These are phyloP conservation scores for Mus spicilegus DNA, from an alignment of 2,113 vertebrate species.

Conservation along the genomic window DNA sequence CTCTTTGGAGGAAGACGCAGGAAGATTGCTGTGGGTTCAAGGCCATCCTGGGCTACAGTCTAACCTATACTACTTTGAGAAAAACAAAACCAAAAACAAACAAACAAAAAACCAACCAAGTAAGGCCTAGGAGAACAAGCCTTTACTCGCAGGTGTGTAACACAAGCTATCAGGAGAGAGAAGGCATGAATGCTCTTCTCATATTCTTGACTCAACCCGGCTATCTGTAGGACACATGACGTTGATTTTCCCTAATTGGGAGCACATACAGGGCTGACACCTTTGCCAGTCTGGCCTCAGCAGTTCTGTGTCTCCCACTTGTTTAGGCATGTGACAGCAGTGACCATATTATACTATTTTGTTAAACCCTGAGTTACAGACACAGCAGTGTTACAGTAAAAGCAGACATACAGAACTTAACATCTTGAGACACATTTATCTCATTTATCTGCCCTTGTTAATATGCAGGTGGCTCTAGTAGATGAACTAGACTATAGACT, in stretches of 20 bases:
- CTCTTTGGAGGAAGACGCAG: not conserved
- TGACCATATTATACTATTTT: conserved; percentile 68
- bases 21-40: not conserved
- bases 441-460: not conserved
- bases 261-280: conserved; percentile 55
- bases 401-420: conserved; percentile 41
- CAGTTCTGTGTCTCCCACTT: conserved; percentile 54
- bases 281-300: conserved; percentile 40
- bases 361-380: conserved; percentile 59
- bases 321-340: conserved; percentile 47
- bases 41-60: too few relatives aligned
- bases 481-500: conserved; percentile 26
- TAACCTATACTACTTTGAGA: not conserved
- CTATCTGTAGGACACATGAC: conserved; percentile 58
- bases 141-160: not conserved
- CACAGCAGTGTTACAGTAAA: conserved; percentile 55
- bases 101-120: not conserved
- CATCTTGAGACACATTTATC: conserved; percentile 16
- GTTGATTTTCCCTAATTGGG: conserved; percentile 73
- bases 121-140: not conserved
- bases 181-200: conserved; percentile 54
- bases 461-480: not conserved
- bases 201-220: not conserved
- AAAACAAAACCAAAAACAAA: too few relatives aligned
- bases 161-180: conserved; percentile 28